These are phyloP conservation scores for Clupea harengus DNA, from an alignment of 2,113 vertebrate genomes.

Conservation along the genomic window DNA sequence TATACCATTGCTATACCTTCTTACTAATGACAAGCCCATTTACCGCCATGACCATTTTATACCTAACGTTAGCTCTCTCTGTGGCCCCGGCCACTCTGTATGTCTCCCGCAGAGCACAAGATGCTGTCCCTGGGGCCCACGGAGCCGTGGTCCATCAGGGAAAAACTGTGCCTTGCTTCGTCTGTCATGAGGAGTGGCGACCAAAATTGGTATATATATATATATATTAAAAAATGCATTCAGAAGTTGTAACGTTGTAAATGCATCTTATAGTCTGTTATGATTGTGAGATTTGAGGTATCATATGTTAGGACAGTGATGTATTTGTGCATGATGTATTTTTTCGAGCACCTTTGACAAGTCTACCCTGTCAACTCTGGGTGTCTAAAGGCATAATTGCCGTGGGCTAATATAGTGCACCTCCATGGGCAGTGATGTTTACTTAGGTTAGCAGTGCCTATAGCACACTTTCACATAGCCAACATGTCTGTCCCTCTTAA, in stretches of 20 bases:
- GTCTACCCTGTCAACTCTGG: too few species aligned
- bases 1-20: neutral
- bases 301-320: neutral
- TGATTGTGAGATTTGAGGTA: neutral
- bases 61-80: neutral
- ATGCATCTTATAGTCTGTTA: neutral
- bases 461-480: too few species aligned
- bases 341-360: neutral
- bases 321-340: neutral
- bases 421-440: too few species aligned
- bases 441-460: too few species aligned
- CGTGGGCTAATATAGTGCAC: too few species aligned
- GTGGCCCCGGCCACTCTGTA: neutral
- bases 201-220: slow-evolving; percentile 88
- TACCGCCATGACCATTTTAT: neutral
- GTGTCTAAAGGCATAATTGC: too few species aligned
- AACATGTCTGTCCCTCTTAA: too few species aligned
- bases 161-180: slow-evolving; percentile 95
- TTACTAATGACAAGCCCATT: too few species aligned
- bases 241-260: neutral
- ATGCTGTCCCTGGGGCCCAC: slow-evolving; percentile 89
- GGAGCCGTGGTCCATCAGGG: slow-evolving; percentile 94
- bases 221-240: neutral
- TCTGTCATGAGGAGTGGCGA: slow-evolving; percentile 98
- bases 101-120: slow-evolving; percentile 83